Evolutionary conservation across 2,888 invertebrate species (phyloP).

Genomic region (Colletes collaris): DNA sequence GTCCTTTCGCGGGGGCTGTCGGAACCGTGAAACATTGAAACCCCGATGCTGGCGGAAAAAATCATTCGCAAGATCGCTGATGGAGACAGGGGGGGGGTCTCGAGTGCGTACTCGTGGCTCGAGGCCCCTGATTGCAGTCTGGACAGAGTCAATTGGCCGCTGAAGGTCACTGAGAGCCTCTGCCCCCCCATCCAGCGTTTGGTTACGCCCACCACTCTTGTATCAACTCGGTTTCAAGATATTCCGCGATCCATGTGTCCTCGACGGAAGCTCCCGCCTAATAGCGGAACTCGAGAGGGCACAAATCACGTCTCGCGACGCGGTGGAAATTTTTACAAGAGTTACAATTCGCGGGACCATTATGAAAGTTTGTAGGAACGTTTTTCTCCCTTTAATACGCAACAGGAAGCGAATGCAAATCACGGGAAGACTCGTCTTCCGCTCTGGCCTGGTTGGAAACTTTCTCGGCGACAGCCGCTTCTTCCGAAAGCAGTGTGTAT

Average conservation of each 20-base stretch:
- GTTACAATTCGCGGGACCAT: background rate
- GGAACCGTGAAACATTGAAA: background rate
- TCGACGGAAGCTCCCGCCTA: background rate
- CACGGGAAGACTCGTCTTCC: constrained; percentile 1
- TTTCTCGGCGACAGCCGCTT: background rate
- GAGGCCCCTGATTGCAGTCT: too few relatives aligned
- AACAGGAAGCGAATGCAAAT: constrained; percentile 23
- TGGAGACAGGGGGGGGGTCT: too few relatives aligned
- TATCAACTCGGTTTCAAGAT: too few relatives aligned
- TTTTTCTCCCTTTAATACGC: constrained; percentile 8
- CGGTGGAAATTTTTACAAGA: background rate
- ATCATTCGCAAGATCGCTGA: too few relatives aligned
- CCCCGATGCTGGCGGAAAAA: background rate
- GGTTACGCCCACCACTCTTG: too few relatives aligned
- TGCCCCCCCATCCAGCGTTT: too few relatives aligned
- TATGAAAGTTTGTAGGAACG: background rate
- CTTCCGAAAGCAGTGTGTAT: background rate
- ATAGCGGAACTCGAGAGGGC: too few relatives aligned
- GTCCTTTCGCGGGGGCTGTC: background rate
- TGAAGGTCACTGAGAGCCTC: too few relatives aligned
- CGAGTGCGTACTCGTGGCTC: too few relatives aligned
- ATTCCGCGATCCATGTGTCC: too few relatives aligned
- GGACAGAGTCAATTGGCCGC: too few relatives aligned
- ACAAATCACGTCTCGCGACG: background rate
- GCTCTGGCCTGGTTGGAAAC: constrained; percentile 1